Percentiles rank a stretch among this genome's conserved stretches.
Conservation (phyloP, 2,797 vertebrate species). For the Coreius guichenoti region DNA sequence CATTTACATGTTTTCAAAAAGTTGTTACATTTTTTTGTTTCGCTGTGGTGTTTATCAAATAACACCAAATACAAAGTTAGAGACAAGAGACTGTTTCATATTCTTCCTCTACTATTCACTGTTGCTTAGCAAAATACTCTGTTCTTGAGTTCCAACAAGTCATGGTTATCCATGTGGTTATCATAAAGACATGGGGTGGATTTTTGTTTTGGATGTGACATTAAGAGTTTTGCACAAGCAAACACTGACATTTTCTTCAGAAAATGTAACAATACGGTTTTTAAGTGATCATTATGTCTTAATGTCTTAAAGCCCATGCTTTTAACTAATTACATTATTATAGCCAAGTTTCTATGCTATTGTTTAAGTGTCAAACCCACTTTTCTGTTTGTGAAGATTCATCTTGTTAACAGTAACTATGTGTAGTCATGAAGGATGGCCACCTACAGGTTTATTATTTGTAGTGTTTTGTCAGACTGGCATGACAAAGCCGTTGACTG, state of each 20-base stretch:
- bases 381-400: background rate
- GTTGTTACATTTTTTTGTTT: background rate
- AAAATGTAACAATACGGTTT: background rate
- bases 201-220: background rate
- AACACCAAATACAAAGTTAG: background rate
- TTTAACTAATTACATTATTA: background rate
- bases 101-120: background rate
- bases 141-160: background rate
- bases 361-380: background rate
- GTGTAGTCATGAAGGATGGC: background rate
- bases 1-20: too few species aligned
- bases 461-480: slow-evolving; percentile 39
- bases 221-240: background rate
- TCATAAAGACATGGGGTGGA: background rate
- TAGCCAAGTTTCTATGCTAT: background rate
- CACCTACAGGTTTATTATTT: background rate
- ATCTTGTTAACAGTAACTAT: background rate
- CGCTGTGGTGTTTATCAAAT: background rate
- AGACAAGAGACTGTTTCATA: background rate
- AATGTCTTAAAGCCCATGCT: background rate
- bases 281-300: background rate
- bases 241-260: background rate
- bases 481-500: slow-evolving; percentile 37
- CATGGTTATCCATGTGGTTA: background rate
- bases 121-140: background rate